These are phyloP conservation scores for Hozukius guyotensis DNA, from an alignment of 2,797 vertebrate species.

Conservation along the genomic window DNA sequence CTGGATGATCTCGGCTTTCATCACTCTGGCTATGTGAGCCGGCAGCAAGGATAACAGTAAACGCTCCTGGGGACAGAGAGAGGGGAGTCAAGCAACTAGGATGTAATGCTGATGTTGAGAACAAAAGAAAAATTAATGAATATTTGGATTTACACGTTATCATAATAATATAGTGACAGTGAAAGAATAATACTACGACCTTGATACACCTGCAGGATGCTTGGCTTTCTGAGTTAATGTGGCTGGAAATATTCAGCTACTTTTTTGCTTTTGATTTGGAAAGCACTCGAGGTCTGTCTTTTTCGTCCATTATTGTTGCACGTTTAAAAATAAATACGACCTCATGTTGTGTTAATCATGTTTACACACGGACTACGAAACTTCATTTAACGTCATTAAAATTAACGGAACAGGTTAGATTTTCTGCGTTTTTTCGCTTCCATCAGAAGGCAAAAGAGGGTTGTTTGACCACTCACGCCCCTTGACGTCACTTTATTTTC, in stretches of 20 bases:
- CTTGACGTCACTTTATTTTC: too few species aligned
- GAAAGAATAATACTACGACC: neutral
- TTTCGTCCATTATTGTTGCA: neutral
- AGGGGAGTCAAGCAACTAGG: neutral
- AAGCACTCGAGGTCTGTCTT: neutral
- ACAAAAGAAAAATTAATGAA: neutral
- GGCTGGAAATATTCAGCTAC: neutral
- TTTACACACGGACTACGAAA: too few species aligned
- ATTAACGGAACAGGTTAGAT: too few species aligned
- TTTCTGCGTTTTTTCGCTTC: too few species aligned
- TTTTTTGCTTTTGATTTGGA: neutral
- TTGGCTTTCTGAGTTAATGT: neutral
- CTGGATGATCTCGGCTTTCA: slow-evolving; percentile 99
- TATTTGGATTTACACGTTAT: neutral
- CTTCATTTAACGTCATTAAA: too few species aligned
- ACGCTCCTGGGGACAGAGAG: slow-evolving; percentile 86
- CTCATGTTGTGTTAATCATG: too few species aligned
- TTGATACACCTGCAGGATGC: neutral
- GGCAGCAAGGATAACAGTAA: slow-evolving; percentile 93
- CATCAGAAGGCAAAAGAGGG: too few species aligned
- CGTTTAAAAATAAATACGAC: too few species aligned
- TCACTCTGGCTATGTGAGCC: slow-evolving; percentile 95
- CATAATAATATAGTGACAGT: neutral
- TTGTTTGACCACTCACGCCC: too few species aligned
- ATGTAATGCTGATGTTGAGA: too few species aligned